Evolutionary conservation across 1,140 invertebrate species (phyloP), one percentile per base, ranked within the genome.

Genomic region (Asobara japonica): DNA sequence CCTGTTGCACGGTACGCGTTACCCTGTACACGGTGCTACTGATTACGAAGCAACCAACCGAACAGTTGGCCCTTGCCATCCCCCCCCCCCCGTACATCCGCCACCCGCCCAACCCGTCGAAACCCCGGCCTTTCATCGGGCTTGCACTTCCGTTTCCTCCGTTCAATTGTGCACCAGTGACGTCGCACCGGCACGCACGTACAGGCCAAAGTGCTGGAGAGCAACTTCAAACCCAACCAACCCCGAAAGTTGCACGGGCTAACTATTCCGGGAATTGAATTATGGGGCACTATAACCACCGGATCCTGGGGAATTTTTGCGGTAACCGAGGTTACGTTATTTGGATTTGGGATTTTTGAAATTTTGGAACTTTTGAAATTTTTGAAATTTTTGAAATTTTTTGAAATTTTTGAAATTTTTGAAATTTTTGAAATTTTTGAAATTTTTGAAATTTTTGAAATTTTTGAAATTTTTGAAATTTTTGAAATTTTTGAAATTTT

Each of bases 21-120:
- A 56, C 30, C 45, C 20, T 60, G 60, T 62, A 62, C 60, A 62
- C 61, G 29, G 45, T 68, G 66, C 27, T 20, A 56, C 70, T 71
- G 70, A 71, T 71, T 71, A 65, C 70, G 30, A 71, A 65, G n/a
- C 66, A 33, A 56, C 66, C 66, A 27, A 33, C 48, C 41, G 27
- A 27, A 60, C 48, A 30, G 29, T 56, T n/a, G n/a, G n/a, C n/a
- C n/a, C n/a, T n/a, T n/a, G n/a, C n/a, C 29, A 18, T n/a, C 20
- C 30, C 16, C n/a, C 27, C n/a, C n/a, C 10, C 16, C 45, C n/a
- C 18, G 6, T 22, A n/a, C 13, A 38, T 27, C n/a, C 51, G n/a
- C 22, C 16, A n/a, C 48, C n/a, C 5, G 10, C 22, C 18, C 22
- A 20, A 8, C 2, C 36, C 13, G n/a, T 5, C 27, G 11, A n/a